Conservation (phyloP, 2,113 vertebrate species). For the Ptychochromis oligacanthus region DNA sequence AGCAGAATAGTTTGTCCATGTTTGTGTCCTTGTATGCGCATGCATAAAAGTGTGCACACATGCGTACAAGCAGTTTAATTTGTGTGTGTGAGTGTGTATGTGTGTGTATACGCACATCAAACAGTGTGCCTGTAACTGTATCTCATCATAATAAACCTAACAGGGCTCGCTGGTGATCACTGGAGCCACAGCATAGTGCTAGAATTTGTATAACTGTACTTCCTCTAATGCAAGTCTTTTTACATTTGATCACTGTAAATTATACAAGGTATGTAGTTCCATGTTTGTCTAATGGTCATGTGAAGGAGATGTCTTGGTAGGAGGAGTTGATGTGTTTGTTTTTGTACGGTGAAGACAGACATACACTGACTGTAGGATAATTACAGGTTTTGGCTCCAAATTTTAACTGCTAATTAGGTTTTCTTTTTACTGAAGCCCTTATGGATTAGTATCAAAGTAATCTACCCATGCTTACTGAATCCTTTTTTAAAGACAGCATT, state of each 20-base stretch:
- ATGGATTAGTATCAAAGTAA: background rate
- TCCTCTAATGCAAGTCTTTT: conserved; percentile 57
- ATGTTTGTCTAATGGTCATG: conserved; percentile 39
- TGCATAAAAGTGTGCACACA: conserved; percentile 40
- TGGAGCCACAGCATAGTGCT: conserved; percentile 44
- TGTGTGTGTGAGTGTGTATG: conserved; percentile 24
- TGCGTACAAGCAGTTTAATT: conserved; percentile 52
- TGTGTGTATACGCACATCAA: conserved; percentile 40
- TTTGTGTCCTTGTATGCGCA: conserved; percentile 53
- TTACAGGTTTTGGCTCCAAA: conserved; percentile 27
- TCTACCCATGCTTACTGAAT: conserved; percentile 12
- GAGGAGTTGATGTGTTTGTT: conserved; percentile 37
- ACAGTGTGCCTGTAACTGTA: conserved; percentile 60
- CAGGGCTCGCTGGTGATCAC: conserved; percentile 43
- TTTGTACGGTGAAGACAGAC: conserved; percentile 30
- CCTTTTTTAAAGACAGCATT: background rate
- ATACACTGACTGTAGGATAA: conserved; percentile 29
- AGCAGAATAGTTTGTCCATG: conserved; percentile 35
- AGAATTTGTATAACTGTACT: conserved; percentile 46
- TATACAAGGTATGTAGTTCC: conserved; percentile 49
- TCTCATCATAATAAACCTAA: conserved; percentile 45
- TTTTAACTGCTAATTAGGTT: conserved; percentile 22
- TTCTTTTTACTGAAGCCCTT: background rate
- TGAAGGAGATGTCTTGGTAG: conserved; percentile 18
- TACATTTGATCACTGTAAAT: conserved; percentile 65